Evolutionary conservation across 2,888 invertebrate genomes (phyloP).

Genomic region (Spodoptera littoralis): DNA sequence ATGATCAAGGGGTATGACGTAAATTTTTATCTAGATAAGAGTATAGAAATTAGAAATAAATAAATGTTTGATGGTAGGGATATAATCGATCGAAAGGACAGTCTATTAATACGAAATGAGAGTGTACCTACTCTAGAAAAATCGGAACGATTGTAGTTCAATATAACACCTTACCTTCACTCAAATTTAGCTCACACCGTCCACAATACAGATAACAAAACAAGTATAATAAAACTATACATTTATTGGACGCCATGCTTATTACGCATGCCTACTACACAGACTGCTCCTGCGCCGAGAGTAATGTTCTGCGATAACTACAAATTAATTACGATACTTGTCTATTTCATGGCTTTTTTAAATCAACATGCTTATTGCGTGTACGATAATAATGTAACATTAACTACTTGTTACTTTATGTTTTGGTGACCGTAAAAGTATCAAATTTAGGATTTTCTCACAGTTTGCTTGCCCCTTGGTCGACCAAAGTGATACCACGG

Average conservation of each 20-base stretch:
- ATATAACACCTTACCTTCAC: slow-evolving; percentile 1
- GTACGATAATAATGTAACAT: background rate
- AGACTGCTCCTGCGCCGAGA: background rate
- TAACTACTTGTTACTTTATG: background rate
- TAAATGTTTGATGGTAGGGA: too few species aligned
- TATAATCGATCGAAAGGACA: too few species aligned
- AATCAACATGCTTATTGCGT: background rate
- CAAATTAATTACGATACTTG: background rate
- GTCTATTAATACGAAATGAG: too few species aligned
- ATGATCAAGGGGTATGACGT: too few species aligned
- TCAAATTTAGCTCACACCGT: background rate
- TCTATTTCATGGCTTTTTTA: background rate
- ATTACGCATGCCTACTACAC: background rate
- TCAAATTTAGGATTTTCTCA: too few species aligned
- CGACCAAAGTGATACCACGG: too few species aligned
- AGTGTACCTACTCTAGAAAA: too few species aligned
- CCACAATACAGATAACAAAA: background rate
- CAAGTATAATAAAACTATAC: slow-evolving; percentile 3
- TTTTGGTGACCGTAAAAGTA: too few species aligned
- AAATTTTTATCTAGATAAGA: too few species aligned
- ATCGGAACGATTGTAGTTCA: too few species aligned
- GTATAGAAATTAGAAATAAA: too few species aligned
- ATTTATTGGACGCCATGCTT: background rate
- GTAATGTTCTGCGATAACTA: background rate
- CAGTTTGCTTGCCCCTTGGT: too few species aligned